Base-by-base conservation (phyloP, 1,140 invertebrate genomes). In the Dufourea novaeangliae region DNA sequence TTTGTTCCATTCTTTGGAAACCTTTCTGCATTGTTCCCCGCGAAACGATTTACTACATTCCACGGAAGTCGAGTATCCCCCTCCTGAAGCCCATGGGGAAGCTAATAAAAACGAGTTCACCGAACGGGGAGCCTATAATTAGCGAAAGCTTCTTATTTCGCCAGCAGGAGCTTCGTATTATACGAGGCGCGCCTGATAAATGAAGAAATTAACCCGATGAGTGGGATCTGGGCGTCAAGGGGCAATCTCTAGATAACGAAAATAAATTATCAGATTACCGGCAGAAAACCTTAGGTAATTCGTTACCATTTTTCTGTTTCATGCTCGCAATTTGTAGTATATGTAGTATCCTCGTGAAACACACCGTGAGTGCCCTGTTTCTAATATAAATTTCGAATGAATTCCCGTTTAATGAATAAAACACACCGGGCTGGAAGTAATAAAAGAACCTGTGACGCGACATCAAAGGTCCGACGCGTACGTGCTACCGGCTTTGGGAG, bases 91-190 rank as follows among this genome's bases (percentile, higher is more conserved):
- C n/a, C 46, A 8, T 6, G 6, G 4, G 20, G 20, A 22, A n/a
- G 20, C 46, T n/a, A 25, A 52, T 25, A 25, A 22, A 37, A 25
- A 52, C n/a, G 22, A 25, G 50, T 25, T 25, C 50, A 29, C 1
- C 57, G 32, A 34, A 8, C 27, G 57, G 6, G 32, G 57, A 34
- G n/a, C n/a, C 29, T 39, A 39, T 39, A 39, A 37, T 39, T 39
- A 39, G n/a, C n/a, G 10, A 39, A 62, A 62, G 59, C 59, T 39
- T 39, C 59, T 62, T 62, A 62, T 62, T 37, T 37, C 17, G 32
- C 8, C 22, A 10, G 12, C 4, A n/a, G 17, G 37, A 25, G 59
- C 8, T 20, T 14, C 37, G 34, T 62, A 25, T 62, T 62, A 39
- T 22, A 7, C 32, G 12, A 7, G 20, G 11, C 8, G 14, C 20